A percentile compares a stretch with the other conserved stretches of the same genome.
Conservation (phyloP, 2,797 vertebrate genomes). For the Clangula hyemalis region DNA sequence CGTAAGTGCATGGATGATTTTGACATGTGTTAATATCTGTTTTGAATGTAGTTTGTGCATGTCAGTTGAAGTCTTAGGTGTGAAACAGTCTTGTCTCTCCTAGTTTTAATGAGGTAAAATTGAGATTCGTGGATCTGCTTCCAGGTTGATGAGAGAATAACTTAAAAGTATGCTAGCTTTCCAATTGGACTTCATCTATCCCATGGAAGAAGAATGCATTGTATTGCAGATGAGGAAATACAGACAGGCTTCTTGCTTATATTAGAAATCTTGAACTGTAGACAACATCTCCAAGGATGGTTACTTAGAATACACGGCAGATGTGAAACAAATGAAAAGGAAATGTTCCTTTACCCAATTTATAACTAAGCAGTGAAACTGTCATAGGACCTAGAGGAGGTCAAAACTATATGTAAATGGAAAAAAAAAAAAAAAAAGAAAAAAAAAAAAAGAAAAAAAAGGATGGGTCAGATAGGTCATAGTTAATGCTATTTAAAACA, state of each 20-base stretch:
- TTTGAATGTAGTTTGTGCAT: background rate
- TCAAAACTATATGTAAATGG: constrained; percentile 1
- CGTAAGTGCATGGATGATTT: background rate
- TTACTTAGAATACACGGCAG: background rate
- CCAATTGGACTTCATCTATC: background rate
- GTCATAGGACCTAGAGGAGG: constrained; percentile 11
- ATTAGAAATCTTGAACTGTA: background rate
- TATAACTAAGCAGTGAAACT: constrained; percentile 7
- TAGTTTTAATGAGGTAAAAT: background rate
- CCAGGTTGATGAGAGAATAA: background rate
- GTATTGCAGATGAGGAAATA: background rate
- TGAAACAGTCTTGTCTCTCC: background rate
- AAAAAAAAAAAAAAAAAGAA: background rate
- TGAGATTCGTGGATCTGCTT: background rate
- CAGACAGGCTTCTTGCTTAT: background rate
- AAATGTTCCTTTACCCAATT: background rate
- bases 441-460: background rate
- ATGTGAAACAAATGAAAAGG: background rate
- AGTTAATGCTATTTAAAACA: background rate
- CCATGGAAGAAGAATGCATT: background rate
- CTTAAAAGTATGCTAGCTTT: background rate
- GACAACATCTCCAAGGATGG: background rate
- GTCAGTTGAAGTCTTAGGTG: background rate
- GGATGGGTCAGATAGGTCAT: background rate
- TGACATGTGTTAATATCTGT: background rate